A percentile compares a stretch with the other conserved stretches of the same genome.
phyloP scores from a whole-genome alignment of 2,797 vertebrate genomes.

The Enteromius afrohamiltoni region DNA sequence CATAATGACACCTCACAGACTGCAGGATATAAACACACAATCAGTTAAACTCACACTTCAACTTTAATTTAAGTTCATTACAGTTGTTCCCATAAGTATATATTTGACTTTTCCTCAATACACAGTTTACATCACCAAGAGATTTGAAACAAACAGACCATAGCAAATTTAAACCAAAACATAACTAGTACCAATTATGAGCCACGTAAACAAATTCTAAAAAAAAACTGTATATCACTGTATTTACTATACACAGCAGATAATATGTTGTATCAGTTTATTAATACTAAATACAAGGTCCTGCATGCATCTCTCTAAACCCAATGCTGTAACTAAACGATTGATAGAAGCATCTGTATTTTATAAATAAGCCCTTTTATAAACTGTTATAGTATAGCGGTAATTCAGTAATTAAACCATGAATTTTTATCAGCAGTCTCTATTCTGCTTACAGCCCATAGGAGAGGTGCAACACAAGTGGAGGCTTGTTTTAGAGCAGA shows the following conservation, averaged over 20 bases:
- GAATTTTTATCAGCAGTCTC: background rate
- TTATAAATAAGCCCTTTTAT: background rate
- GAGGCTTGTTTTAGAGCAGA: slow-evolving; percentile 23
- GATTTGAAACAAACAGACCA: background rate
- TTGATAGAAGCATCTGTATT: background rate
- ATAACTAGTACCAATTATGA: background rate
- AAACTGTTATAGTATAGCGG: background rate
- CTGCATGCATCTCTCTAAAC: background rate
- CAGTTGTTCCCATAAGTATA: background rate
- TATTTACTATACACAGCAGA: background rate
- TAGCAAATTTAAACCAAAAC: background rate
- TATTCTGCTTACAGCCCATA: slow-evolving; percentile 13
- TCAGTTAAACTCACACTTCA: slow-evolving; percentile 12
- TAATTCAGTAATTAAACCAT: slow-evolving; percentile 13
- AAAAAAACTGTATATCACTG: background rate
- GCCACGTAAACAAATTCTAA: background rate
- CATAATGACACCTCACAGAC: slow-evolving; percentile 38
- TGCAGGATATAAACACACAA: background rate
- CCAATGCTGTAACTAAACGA: background rate
- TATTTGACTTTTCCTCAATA: slow-evolving; percentile 3
- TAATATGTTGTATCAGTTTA: background rate
- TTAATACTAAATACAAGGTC: background rate
- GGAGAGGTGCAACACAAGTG: slow-evolving; percentile 23
- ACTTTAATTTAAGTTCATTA: background rate
- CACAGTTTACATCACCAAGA: background rate